Evolutionary conservation across 2,797 vertebrate species (phyloP), one percentile per base, ranked within the genome.

Genomic region (Arnoldichthys spilopterus): DNA sequence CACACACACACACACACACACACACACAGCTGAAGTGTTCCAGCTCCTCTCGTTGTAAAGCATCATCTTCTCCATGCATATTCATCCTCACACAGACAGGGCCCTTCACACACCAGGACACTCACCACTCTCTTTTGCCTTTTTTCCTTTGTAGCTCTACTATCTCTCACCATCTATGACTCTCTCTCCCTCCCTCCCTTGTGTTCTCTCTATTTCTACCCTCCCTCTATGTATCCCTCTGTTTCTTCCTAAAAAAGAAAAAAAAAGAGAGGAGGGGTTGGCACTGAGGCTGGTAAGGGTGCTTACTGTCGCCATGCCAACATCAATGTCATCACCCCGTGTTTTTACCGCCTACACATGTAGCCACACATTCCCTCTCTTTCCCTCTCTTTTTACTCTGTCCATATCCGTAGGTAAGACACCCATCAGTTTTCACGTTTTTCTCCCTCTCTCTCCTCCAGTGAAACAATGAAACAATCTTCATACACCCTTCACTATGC

Each of bases 301-400:
- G 74, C 76, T 78, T 82, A 81, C 62, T 76, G 81, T 85, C 67
- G 68, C 84, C 70, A 85, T 85, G 74, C 83, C 80, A 81, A 83
- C 81, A 73, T 79, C 63, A 81, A 78, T 85, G 79, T 69, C 78
- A 79, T 77, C 76, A 79, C 53, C 75, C 58, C 56, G 28, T 51
- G 28, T 72, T 79, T 73, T 68, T 40, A 9, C 71, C 30, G 40
- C 62, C 66, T 66, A 51, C 58, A 69, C 75, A 56, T 26, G 47
- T 43, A 72, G 53, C 56, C 7, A 20, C 12, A 24, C 51, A 2
- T 22, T 5, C 13, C 7, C 58, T 30, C 58, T 16, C 58, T 28
- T 6, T 37, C 47, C 53, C 30, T 18, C 28, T 26, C 45, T 58
- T 49, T 28, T 20, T 66, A 43, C 51, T 26, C 77, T 32, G 28